These are phyloP conservation scores for Sanderia malayensis DNA, from an alignment of 30 jellyfish, hydroid and myxozoan genomes.

Conservation along the genomic window DNA sequence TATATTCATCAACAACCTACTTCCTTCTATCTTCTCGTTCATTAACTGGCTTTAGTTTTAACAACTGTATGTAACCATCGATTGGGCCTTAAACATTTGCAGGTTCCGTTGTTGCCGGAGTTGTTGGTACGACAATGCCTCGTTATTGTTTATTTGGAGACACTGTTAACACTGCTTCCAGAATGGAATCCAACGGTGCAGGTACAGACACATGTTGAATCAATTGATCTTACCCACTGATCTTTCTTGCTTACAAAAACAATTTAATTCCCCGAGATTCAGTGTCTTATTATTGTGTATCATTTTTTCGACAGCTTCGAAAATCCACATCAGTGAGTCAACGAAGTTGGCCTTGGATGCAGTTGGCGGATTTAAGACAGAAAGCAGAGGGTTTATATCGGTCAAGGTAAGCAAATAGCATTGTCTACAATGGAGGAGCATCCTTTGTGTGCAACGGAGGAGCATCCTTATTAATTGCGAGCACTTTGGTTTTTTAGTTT, in stretches of 20 bases:
- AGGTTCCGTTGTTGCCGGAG: constrained; percentile 99
- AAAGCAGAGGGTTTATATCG: constrained; percentile 37
- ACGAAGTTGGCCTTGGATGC: constrained; percentile 51
- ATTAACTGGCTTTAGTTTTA: too few relatives aligned
- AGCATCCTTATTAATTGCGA: too few relatives aligned
- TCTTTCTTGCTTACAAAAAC: neutral
- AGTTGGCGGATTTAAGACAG: constrained; percentile 38
- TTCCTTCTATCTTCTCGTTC: too few relatives aligned
- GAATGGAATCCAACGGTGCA: constrained; percentile 97
- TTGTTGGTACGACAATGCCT: constrained; percentile 96
- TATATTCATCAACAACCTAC: too few relatives aligned
- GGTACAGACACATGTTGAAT: too few relatives aligned
- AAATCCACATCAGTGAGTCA: constrained; percentile 60
- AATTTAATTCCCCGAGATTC: neutral
- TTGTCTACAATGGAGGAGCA: too few relatives aligned
- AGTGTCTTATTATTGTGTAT: neutral
- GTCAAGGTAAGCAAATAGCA: too few relatives aligned
- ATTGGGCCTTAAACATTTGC: too few relatives aligned
- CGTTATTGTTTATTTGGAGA: constrained; percentile 97
- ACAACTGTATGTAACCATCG: too few relatives aligned
- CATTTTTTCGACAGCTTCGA: constrained; percentile 35
- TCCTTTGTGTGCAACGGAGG: too few relatives aligned
- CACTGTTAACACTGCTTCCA: constrained; percentile 88
- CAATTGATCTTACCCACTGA: neutral
- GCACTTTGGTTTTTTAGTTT: too few relatives aligned